Evolutionary conservation across 2,797 vertebrate genomes (phyloP).

Genomic region (Enteromius radiatus): DNA sequence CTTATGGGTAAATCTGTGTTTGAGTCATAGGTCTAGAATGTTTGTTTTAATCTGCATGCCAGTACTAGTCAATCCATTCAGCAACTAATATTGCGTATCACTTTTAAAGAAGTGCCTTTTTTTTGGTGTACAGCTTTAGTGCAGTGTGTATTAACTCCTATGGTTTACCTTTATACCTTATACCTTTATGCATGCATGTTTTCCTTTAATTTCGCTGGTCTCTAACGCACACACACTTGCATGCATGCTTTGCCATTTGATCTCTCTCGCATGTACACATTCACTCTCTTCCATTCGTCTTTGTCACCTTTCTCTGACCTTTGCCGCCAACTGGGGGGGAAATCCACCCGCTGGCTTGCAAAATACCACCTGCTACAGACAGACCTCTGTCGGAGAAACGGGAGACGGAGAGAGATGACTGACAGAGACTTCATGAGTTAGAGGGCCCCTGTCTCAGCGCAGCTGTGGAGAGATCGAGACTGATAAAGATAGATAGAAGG

Average conservation of each 20-base stretch:
- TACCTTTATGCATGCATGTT: neutral
- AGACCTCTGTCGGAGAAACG: slow-evolving; percentile 8
- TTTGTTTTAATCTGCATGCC: slow-evolving; percentile 9
- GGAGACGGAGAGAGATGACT: slow-evolving; percentile 34
- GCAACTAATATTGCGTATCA: neutral
- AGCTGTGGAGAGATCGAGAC: slow-evolving; percentile 48
- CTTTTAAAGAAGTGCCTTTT: neutral
- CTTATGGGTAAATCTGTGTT: neutral
- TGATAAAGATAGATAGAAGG: slow-evolving; percentile 44
- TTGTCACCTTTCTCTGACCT: slow-evolving; percentile 33
- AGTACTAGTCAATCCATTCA: neutral
- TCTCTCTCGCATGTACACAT: neutral
- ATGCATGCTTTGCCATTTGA: neutral
- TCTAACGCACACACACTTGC: slow-evolving; percentile 13
- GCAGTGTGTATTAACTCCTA: neutral
- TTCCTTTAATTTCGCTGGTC: neutral
- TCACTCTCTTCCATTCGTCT: slow-evolving; percentile 23
- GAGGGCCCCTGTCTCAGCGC: slow-evolving; percentile 32
- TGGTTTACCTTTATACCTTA: neutral
- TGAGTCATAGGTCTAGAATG: neutral
- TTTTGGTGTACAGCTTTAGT: neutral
- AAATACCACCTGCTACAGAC: slow-evolving; percentile 35
- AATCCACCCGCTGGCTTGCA: slow-evolving; percentile 32
- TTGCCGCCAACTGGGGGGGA: slow-evolving; percentile 8
- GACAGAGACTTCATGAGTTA: slow-evolving; percentile 48